phyloP scores from a whole-genome alignment of 2,888 invertebrate species.

The Catonia carolina region DNA sequence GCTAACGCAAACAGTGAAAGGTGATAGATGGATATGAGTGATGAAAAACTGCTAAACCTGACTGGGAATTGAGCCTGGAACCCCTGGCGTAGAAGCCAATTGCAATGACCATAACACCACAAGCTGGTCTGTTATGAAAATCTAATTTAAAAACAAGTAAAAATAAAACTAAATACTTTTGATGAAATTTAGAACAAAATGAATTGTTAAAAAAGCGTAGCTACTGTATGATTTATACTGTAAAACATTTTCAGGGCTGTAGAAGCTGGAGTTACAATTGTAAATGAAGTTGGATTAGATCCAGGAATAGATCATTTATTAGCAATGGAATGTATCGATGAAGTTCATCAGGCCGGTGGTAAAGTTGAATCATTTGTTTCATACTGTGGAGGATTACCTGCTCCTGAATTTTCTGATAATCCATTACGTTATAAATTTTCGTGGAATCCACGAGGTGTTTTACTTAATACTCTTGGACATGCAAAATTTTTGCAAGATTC shows the following conservation, averaged over 20 bases:
- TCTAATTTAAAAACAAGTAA: too few relatives aligned
- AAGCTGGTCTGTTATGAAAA: too few relatives aligned
- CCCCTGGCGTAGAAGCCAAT: too few relatives aligned
- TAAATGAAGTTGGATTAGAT: constrained; percentile 96
- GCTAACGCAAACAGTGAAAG: too few relatives aligned
- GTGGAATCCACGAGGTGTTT: constrained; percentile 93
- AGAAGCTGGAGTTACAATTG: constrained; percentile 81
- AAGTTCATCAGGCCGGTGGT: constrained; percentile 81
- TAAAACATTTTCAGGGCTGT: constrained; percentile 66
- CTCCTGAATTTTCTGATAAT: constrained; percentile 93
- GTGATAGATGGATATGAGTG: too few relatives aligned
- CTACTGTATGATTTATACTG: too few relatives aligned
- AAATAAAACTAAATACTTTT: too few relatives aligned
- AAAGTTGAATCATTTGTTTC: constrained; percentile 91
- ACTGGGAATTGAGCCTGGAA: too few relatives aligned
- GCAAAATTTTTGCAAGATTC: constrained; percentile 82
- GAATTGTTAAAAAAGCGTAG: too few relatives aligned
- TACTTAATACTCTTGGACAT: constrained; percentile 81
- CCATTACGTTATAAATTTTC: constrained; percentile 87
- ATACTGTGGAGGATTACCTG: constrained; percentile 95
- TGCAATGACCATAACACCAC: too few relatives aligned
- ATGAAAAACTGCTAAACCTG: too few relatives aligned
- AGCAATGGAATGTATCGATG: constrained; percentile 94
- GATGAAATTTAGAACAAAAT: too few relatives aligned
- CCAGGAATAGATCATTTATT: constrained; percentile 98